Evolutionary conservation across 2,888 invertebrate species (phyloP).

Genomic region (Acrocera orbiculus): DNA sequence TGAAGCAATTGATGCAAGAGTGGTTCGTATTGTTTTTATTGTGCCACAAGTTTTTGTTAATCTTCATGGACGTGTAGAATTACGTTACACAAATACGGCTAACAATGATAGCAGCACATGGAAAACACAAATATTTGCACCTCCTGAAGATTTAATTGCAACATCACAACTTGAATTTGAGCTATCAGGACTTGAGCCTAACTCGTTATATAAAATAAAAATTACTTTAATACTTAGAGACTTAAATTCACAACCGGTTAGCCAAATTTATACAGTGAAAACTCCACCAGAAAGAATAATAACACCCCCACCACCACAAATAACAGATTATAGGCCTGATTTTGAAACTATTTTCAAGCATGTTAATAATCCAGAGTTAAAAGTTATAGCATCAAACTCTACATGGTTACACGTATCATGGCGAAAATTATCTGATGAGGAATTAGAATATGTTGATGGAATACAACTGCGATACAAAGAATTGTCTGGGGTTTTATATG

Average conservation of each 20-base stretch:
- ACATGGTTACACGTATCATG: constrained; percentile 63
- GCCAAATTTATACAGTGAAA: constrained; percentile 54
- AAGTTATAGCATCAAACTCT: constrained; percentile 56
- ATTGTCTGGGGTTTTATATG: constrained; percentile 63
- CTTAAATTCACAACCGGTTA: constrained; percentile 57
- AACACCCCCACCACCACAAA: constrained; percentile 27
- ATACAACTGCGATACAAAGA: constrained; percentile 74
- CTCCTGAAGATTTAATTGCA: constrained; percentile 68
- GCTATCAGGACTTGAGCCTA: constrained; percentile 53
- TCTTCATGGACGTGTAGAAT: constrained; percentile 69
- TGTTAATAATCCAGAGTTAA: constrained; percentile 52
- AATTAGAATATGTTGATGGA: constrained; percentile 71
- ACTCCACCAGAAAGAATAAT: constrained; percentile 40
- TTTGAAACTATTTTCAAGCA: constrained; percentile 33
- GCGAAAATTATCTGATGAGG: constrained; percentile 65
- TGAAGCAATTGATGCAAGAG: constrained; percentile 60
- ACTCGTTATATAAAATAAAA: constrained; percentile 66
- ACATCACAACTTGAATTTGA: constrained; percentile 75
- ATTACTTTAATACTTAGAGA: constrained; percentile 64
- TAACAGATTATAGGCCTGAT: constrained; percentile 27
- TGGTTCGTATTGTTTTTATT: constrained; percentile 64
- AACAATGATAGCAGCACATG: constrained; percentile 54
- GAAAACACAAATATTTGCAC: constrained; percentile 73
- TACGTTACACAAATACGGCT: constrained; percentile 65
- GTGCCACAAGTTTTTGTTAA: constrained; percentile 70